Evolutionary conservation across 1,140 invertebrate species (phyloP), one percentile per base, ranked within the genome.

Genomic region (Drosophila subobscura): DNA sequence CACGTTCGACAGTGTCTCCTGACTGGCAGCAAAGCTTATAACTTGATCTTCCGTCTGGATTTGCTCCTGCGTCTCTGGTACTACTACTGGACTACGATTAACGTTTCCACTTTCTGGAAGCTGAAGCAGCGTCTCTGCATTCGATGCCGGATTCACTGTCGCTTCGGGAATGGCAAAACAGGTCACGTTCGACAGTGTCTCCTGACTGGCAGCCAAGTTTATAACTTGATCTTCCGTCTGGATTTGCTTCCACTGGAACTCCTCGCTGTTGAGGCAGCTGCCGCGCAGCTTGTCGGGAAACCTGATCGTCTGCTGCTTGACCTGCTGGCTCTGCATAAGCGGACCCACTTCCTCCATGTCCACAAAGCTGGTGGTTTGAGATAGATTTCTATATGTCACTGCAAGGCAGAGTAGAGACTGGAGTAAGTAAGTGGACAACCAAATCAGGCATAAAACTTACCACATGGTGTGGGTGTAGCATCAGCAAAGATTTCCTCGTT

Each of bases 221-320:
- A 73, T 45, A 3, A 64, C 46, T 29, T 41, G 37, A 2, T 73
- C 70, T 7, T 72, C 23, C 2, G 25, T 0, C 0, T 16, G 2
- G 6, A 73, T 52, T 0, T 1, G 0, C n/a, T 73, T 70, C 59
- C 71, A 73, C 7, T 20, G 12, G n/a, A 51, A 52, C 2, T 12
- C 41, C 3, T 64, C 12, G 5, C 12, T 29, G 14, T 47, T 16
- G 33, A 37, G 4, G 4, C 23, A 41, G 14, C 25, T 41, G n/a
- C n/a, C 46, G 1, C 71, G 71, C 16, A 56, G 5, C 5, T 56
- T 54, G 14, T 73, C 44, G 4, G 73, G 40, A 4, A 44, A 64
- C 0, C 12, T 20, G 0, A 55, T 50, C 0, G 52, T 51, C 20
- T 73, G 70, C 14, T 55, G 23, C 45, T 73, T 73, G 7, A 72